phyloP scores from a whole-genome alignment of 2,888 invertebrate species.

The Schizaphis graminum region DNA sequence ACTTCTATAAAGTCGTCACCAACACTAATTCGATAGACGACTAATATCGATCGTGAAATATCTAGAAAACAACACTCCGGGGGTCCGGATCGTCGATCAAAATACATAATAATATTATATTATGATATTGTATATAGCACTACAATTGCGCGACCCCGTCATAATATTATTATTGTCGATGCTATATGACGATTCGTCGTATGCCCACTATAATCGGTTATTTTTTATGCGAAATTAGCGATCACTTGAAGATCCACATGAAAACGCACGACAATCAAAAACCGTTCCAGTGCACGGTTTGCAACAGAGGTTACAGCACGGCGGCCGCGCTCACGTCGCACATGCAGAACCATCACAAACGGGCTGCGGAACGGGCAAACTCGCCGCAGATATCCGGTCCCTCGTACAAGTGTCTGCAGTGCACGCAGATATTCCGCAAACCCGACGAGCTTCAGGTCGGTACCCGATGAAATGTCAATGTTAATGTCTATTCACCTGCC shows the following conservation, averaged over 20 bases:
- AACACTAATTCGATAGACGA: not conserved
- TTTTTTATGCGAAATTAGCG: slow-evolving; percentile 75
- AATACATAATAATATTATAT: not conserved
- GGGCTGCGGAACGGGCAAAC: slow-evolving; percentile 70
- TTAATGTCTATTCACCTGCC: too few species aligned
- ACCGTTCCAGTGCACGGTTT: slow-evolving; percentile 91
- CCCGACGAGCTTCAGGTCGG: slow-evolving; percentile 77
- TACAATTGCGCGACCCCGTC: not conserved
- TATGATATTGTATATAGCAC: too few species aligned
- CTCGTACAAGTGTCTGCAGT: slow-evolving; percentile 75
- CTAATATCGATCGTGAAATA: not conserved
- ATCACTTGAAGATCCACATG: slow-evolving; percentile 95
- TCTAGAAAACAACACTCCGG: not conserved
- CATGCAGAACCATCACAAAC: slow-evolving; percentile 87
- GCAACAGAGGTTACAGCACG: slow-evolving; percentile 92
- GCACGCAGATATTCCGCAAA: slow-evolving; percentile 76
- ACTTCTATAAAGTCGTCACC: not conserved
- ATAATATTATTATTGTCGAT: too few species aligned
- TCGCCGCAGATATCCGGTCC: slow-evolving; percentile 71
- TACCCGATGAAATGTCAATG: not conserved
- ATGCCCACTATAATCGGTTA: not conserved
- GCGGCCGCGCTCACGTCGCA: slow-evolving; percentile 92
- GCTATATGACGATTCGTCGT: not conserved
- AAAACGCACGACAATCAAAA: slow-evolving; percentile 95
- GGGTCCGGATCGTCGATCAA: not conserved